Conservation (phyloP, 2,113 vertebrate species). For the Alaudala cheleensis region DNA sequence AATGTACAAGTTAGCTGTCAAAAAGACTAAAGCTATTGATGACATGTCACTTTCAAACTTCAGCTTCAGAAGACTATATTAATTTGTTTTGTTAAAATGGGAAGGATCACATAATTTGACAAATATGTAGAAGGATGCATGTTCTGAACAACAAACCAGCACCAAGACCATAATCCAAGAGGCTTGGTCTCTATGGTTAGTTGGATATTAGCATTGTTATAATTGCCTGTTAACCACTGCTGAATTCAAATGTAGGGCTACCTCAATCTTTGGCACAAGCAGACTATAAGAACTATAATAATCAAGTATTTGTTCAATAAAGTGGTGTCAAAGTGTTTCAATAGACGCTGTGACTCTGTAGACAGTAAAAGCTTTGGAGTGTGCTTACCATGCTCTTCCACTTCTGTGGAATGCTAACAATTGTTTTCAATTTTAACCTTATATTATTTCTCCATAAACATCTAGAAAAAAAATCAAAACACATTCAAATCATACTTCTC, state of each 20-base stretch:
- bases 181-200: rapidly evolving
- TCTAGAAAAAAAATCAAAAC: background rate
- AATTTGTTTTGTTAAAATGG: background rate
- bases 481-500: background rate
- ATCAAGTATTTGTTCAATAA: background rate
- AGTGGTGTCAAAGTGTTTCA: background rate
- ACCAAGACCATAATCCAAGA: background rate
- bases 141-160: background rate
- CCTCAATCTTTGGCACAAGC: background rate
- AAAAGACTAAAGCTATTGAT: background rate
- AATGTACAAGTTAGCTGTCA: background rate
- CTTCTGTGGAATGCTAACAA: background rate
- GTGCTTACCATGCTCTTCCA: background rate
- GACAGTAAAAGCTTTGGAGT: background rate
- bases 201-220: background rate
- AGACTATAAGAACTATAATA: background rate
- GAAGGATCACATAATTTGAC: background rate
- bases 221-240: background rate
- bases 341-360: rapidly evolving
- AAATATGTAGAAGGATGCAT: background rate
- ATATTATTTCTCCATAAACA: background rate
- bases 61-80: background rate
- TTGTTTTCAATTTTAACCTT: background rate
- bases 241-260: background rate
- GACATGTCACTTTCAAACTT: background rate